These are phyloP conservation scores for Lineus longissimus DNA, from an alignment of 1,140 invertebrate genomes.

Conservation along the genomic window DNA sequence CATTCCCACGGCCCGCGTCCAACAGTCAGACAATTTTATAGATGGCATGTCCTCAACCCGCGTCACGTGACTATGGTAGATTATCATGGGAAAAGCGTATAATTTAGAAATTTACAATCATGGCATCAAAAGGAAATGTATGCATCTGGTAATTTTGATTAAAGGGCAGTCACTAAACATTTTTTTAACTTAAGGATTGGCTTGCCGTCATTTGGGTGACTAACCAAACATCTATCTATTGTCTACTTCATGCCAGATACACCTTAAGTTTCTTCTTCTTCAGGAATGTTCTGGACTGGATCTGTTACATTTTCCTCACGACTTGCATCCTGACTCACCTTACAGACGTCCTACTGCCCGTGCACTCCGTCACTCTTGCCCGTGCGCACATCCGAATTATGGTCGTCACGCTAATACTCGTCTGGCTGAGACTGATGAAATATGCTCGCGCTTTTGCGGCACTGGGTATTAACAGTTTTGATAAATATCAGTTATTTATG, in stretches of 20 bases:
- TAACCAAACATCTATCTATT: too few species aligned
- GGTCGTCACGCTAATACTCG: conserved; percentile 17
- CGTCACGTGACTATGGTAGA: too few species aligned
- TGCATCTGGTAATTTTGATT: too few species aligned
- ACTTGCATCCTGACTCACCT: conserved; percentile 15
- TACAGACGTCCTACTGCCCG: conserved; percentile 10
- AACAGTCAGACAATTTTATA: too few species aligned
- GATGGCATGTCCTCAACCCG: too few species aligned
- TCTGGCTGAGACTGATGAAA: conserved; percentile 22
- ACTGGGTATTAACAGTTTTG: conserved; percentile 3
- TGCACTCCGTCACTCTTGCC: neutral
- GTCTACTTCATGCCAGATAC: neutral
- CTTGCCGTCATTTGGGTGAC: too few species aligned
- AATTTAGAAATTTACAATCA: too few species aligned
- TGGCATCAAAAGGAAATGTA: too few species aligned
- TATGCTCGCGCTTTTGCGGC: conserved; percentile 11
- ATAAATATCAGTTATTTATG: neutral
- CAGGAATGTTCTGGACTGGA: conserved; percentile 24
- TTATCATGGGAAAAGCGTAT: too few species aligned
- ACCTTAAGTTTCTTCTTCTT: neutral
- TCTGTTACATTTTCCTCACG: conserved; percentile 16
- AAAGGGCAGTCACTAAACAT: too few species aligned
- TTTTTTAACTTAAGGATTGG: too few species aligned
- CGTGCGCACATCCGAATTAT: conserved; percentile 15
- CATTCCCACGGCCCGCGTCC: too few species aligned